These are phyloP conservation scores for Micromesistius poutassou DNA, from an alignment of 2,797 vertebrate genomes.

Conservation along the genomic window DNA sequence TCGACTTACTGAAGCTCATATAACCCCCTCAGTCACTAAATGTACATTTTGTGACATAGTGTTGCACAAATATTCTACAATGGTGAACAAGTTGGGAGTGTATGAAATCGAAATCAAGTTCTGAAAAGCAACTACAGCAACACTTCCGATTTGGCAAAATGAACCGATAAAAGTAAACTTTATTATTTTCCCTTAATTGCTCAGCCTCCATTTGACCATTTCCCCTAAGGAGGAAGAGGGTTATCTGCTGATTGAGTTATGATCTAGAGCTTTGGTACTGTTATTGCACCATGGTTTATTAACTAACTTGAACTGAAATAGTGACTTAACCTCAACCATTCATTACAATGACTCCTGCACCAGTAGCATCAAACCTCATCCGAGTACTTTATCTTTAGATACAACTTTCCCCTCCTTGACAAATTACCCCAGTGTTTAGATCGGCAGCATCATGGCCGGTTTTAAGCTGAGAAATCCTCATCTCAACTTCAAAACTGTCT, in stretches of 20 bases:
- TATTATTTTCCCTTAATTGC: background rate
- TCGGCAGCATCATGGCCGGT: background rate
- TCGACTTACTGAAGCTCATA: background rate
- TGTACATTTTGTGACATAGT: background rate
- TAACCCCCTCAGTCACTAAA: background rate
- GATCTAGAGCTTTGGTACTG: background rate
- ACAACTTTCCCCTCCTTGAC: background rate
- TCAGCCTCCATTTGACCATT: background rate
- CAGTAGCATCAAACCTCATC: background rate
- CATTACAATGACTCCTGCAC: background rate
- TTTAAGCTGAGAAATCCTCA: background rate
- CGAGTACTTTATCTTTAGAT: background rate
- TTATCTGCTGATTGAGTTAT: background rate
- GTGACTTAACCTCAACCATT: background rate
- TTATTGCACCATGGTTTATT: background rate
- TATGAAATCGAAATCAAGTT: background rate
- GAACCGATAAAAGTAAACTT: background rate
- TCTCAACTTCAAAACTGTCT: background rate
- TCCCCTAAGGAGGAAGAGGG: too few species aligned
- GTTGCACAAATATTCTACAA: background rate
- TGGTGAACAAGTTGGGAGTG: background rate
- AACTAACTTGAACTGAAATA: background rate
- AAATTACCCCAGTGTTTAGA: background rate
- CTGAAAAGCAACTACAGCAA: conserved; percentile 1
- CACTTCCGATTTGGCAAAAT: background rate